Conservation (phyloP, 2,113 vertebrate species). For the Morone chrysops region DNA sequence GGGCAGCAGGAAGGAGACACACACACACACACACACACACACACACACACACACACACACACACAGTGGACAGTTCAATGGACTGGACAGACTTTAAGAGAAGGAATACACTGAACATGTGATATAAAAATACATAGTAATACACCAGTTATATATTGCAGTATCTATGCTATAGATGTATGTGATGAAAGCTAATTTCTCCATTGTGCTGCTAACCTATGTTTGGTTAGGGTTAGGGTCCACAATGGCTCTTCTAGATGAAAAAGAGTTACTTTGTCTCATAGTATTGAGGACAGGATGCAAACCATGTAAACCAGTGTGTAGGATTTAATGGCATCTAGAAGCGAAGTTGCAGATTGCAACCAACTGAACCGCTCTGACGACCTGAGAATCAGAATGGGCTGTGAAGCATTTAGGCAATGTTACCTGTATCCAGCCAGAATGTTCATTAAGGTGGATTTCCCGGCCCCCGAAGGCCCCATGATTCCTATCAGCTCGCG, state of each 20-base stretch:
- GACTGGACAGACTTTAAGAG: not conserved
- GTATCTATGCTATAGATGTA: not conserved
- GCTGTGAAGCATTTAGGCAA: too few species aligned
- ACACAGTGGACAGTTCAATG: not conserved
- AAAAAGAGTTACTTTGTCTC: not conserved
- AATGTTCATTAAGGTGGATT: slow-evolving; percentile 98
- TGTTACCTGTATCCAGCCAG: slow-evolving; percentile 96
- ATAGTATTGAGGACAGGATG: not conserved
- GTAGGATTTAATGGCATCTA: too few species aligned
- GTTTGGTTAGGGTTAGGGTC: not conserved
- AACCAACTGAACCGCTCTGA: too few species aligned
- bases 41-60: slow-evolving; percentile 8
- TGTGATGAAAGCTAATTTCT: not conserved
- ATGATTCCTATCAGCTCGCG: slow-evolving; percentile 96
- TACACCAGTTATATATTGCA: not conserved
- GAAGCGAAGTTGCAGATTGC: too few species aligned
- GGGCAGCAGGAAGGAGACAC: slow-evolving; percentile 16
- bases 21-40: not conserved
- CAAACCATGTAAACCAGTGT: too few species aligned
- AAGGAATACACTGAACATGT: not conserved
- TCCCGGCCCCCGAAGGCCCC: slow-evolving; percentile 97
- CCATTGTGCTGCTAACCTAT: not conserved
- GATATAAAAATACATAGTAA: not conserved
- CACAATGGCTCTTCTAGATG: not conserved
- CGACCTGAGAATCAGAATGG: too few species aligned